Evolutionary conservation across 2,797 vertebrate genomes (phyloP), one percentile per base, ranked within the genome.

Genomic region (Anas bahamensis): DNA sequence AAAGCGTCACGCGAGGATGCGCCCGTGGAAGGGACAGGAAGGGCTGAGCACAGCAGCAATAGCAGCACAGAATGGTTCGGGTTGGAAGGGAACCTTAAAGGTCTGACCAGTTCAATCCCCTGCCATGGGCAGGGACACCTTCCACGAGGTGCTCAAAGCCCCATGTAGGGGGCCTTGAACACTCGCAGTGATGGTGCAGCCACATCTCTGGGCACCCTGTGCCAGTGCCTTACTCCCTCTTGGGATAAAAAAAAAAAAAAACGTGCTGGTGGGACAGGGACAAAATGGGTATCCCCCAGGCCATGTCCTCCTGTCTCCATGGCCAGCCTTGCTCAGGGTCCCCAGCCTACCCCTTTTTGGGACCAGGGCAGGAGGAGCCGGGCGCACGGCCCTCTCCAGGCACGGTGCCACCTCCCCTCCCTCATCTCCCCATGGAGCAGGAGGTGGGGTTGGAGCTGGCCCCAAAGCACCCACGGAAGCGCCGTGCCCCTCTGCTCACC

Each of bases 401-500:
- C 18, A 52, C 5, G 37, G 21, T 52, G 60, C 69, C 5, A 11
- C 4, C 23, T 46, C 28, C 22, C 37, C 37, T 42, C 42, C 9
- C 37, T 55, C 37, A 13, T n/a, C 69, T 18, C 37, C 37, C 19
- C 70, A 44, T 13, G 0, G 2, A 70, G 39, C 21, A 83, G 35
- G 29, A 17, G 16, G 19, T 55, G 55, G 23, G 10, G n/a, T 41
- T 44, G 64, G 12, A 6, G 63, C 37, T 41, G n/a, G 16, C 76
- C 53, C 37, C 1, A 0, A 21, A 21, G 16, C 52, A 10, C 59
- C 52, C 23, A 15, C 15, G 63, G 23, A 72, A 55, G 24, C 3
- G 2, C 22, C 39, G 18, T 2, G 17, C 56, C 22, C 42, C n/a
- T 78, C 84, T 77, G 97, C 98, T 99, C 94, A 99, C 99, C 99